These are phyloP conservation scores for Ptychadena robeensis DNA, from an alignment of 2,797 vertebrate genomes.

Conservation along the genomic window DNA sequence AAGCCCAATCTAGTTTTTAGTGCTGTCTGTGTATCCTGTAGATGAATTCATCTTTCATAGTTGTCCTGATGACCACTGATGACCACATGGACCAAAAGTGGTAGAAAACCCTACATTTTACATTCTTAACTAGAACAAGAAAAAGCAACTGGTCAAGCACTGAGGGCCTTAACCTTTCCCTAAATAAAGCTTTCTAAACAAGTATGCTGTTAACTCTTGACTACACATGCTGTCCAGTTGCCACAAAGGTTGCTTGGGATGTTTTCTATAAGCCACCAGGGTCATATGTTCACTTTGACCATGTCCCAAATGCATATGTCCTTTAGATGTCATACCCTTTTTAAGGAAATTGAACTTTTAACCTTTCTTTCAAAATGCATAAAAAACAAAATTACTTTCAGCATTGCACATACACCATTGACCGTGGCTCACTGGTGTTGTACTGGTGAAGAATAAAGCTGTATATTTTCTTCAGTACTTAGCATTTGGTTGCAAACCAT, in stretches of 20 bases:
- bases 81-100: too few species aligned
- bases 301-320: conserved; percentile 17
- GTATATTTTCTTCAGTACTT: background rate
- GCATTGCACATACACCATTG: background rate
- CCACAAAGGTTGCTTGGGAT: conserved; percentile 31
- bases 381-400: background rate
- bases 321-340: conserved; percentile 6
- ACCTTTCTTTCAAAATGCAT: background rate
- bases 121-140: background rate
- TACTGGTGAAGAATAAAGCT: background rate
- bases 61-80: too few species aligned
- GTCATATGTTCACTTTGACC: conserved; percentile 39
- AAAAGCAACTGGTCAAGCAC: conserved; percentile 30
- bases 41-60: too few species aligned
- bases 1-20: too few species aligned
- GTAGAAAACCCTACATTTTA: too few species aligned
- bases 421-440: background rate
- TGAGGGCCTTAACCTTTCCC: conserved; percentile 31
- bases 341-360: background rate
- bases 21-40: too few species aligned
- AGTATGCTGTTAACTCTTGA: conserved; percentile 24
- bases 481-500: too few species aligned
- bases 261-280: conserved; percentile 29
- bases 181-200: conserved; percentile 41
- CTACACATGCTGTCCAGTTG: conserved; percentile 58